Conservation (phyloP, 2,113 vertebrate species). For the Erythrolamprus reginae region DNA sequence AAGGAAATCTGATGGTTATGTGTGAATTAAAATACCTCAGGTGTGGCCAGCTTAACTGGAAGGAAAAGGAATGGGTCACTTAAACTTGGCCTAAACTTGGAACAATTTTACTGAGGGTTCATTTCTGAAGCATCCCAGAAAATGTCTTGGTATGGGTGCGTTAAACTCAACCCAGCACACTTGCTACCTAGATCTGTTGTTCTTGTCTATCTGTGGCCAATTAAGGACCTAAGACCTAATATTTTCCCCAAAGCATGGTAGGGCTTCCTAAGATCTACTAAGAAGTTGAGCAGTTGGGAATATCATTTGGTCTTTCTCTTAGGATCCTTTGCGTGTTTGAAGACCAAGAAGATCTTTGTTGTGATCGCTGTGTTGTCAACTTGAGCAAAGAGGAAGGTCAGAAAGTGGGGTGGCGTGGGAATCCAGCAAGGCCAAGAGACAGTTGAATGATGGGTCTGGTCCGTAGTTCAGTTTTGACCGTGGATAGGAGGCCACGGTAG, state of each 20-base stretch:
- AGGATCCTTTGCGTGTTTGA: not conserved
- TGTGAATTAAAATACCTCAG: constrained; percentile 41
- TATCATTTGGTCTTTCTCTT: no score
- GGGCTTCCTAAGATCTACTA: not conserved
- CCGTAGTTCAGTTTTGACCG: not conserved
- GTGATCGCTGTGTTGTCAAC: not conserved
- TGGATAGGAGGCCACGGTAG: not conserved
- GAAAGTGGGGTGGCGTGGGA: not conserved
- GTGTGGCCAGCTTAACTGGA: constrained; percentile 54
- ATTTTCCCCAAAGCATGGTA: not conserved
- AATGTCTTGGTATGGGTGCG: accelerated
- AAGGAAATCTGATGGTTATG: constrained; percentile 42
- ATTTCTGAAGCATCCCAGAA: not conserved
- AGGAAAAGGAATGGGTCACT: constrained; percentile 33
- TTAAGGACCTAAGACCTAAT: not conserved
- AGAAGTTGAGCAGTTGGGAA: not conserved
- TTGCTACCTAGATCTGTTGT: no score
- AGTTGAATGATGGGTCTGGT: not conserved
- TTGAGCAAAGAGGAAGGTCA: no score
- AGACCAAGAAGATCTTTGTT: not conserved
- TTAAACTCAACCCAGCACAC: not conserved
- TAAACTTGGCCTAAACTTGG: constrained; percentile 18
- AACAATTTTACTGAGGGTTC: not conserved
- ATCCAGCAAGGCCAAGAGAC: not conserved
- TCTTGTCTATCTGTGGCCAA: not conserved